Percentiles rank a stretch among this genome's conserved stretches.
These are phyloP conservation scores for Paraplagusia blochii DNA, from an alignment of 2,113 vertebrate genomes.

Conservation along the genomic window DNA sequence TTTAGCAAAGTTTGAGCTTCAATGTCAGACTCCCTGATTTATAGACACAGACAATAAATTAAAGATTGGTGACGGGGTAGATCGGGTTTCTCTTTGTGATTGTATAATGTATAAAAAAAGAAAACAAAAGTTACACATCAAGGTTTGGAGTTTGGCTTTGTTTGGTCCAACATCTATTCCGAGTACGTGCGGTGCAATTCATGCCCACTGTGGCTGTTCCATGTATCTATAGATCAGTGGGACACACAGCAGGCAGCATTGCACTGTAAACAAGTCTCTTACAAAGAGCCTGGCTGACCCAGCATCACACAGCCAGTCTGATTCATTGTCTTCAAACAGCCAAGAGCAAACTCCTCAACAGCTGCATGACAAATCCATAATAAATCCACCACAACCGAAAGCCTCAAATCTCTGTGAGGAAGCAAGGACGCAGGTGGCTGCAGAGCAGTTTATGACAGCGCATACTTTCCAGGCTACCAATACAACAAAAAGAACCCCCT, in stretches of 20 bases:
- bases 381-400: constrained; percentile 53
- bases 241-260: constrained; percentile 54
- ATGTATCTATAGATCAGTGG: constrained; percentile 65
- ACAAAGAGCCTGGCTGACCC: constrained; percentile 49
- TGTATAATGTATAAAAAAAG: constrained; percentile 45
- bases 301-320: constrained; percentile 47
- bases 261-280: constrained; percentile 68
- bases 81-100: constrained; percentile 49
- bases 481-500: constrained; percentile 51
- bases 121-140: constrained; percentile 61
- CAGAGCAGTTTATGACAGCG: constrained; percentile 57
- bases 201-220: constrained; percentile 59
- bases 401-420: constrained; percentile 50
- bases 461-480: constrained; percentile 64
- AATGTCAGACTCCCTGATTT: too few relatives aligned
- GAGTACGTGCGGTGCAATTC: constrained; percentile 60
- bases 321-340: constrained; percentile 61
- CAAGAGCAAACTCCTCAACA: constrained; percentile 49
- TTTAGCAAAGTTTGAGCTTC: too few relatives aligned
- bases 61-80: constrained; percentile 3
- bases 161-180: constrained; percentile 72
- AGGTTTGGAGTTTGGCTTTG: constrained; percentile 54
- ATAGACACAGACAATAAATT: constrained; percentile 1
- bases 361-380: constrained; percentile 57
- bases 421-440: constrained; percentile 68